phyloP scores from a whole-genome alignment of 1,140 invertebrate species.

The Calosoma granatense region DNA sequence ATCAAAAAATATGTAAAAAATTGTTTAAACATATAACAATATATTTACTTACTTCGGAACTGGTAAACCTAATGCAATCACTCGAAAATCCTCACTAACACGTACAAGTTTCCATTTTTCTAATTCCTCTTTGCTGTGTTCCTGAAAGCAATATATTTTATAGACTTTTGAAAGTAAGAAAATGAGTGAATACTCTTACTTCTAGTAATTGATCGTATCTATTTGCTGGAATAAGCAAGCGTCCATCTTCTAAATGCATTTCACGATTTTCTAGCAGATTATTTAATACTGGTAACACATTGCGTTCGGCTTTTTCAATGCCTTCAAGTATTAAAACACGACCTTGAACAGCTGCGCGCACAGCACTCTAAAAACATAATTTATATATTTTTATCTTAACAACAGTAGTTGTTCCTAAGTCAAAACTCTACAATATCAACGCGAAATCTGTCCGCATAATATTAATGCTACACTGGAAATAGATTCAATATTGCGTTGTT shows the following conservation, averaged over 20 bases:
- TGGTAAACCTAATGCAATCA: conserved; percentile 82
- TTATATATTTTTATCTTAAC: background rate
- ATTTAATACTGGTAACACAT: conserved; percentile 94
- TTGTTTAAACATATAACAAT: conserved; percentile 1
- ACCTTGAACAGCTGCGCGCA: conserved; percentile 79
- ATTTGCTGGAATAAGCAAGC: conserved; percentile 78
- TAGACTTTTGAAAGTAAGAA: background rate
- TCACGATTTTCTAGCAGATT: conserved; percentile 97
- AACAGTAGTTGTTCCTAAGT: too few species aligned
- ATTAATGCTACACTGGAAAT: background rate
- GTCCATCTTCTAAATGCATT: conserved; percentile 96
- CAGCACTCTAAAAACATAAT: conserved; percentile 58
- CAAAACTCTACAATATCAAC: too few species aligned
- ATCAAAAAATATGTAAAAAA: background rate
- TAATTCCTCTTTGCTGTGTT: conserved; percentile 68
- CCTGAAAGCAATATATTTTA: conserved; percentile 40
- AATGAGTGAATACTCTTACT: conserved; percentile 38
- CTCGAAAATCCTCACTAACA: conserved; percentile 84
- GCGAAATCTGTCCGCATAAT: too few species aligned
- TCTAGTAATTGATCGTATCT: conserved; percentile 85
- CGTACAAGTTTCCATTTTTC: conserved; percentile 77
- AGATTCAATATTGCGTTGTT: background rate
- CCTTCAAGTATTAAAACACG: conserved; percentile 89
- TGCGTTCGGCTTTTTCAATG: conserved; percentile 94
- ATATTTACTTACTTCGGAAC: conserved; percentile 49